A percentile compares a stretch with the other conserved stretches of the same genome.
Evolutionary conservation across 2,797 vertebrate genomes (phyloP).

Genomic region (Lates japonicus): DNA sequence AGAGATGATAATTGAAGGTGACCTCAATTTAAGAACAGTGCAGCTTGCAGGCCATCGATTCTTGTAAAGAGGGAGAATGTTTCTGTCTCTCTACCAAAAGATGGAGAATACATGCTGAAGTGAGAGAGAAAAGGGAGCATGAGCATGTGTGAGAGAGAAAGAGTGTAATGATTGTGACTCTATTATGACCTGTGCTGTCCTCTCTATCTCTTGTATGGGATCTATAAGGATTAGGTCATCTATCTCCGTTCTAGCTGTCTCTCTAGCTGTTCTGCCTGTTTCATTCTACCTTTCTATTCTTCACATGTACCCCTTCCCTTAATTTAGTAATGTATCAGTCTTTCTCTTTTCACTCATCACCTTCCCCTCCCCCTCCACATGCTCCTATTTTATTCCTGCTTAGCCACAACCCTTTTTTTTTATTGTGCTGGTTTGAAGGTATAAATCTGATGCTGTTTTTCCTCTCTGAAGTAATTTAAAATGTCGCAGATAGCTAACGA

Average conservation of each 20-base stretch:
- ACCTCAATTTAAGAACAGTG: slow-evolving; percentile 73
- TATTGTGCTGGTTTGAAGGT: slow-evolving; percentile 38
- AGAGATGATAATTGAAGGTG: slow-evolving; percentile 72
- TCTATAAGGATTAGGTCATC: slow-evolving; percentile 50
- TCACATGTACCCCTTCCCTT: slow-evolving; percentile 19
- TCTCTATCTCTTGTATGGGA: slow-evolving; percentile 33
- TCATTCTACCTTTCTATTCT: slow-evolving; percentile 30
- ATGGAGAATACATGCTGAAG: slow-evolving; percentile 45
- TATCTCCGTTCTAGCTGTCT: slow-evolving; percentile 33
- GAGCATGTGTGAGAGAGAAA: slow-evolving; percentile 25
- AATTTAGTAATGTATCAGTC: slow-evolving; percentile 19
- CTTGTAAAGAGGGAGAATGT: slow-evolving; percentile 42
- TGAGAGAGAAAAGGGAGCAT: slow-evolving; percentile 9
- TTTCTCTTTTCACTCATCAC: slow-evolving; percentile 12
- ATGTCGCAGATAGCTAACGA: slow-evolving; percentile 64
- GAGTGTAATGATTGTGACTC: slow-evolving; percentile 56
- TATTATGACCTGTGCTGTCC: slow-evolving; percentile 46
- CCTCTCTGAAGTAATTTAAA: slow-evolving; percentile 55
- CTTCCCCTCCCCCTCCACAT: background rate
- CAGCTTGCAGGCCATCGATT: slow-evolving; percentile 63
- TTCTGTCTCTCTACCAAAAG: slow-evolving; percentile 46
- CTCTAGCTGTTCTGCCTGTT: slow-evolving; percentile 27
- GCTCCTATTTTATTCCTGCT: slow-evolving; percentile 13
- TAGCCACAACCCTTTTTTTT: slow-evolving; percentile 34
- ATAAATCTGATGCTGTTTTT: slow-evolving; percentile 50